Percentiles rank a stretch among this genome's conserved stretches.
Evolutionary conservation across 2,113 vertebrate genomes (phyloP).

Genomic region (Crocuta crocuta): DNA sequence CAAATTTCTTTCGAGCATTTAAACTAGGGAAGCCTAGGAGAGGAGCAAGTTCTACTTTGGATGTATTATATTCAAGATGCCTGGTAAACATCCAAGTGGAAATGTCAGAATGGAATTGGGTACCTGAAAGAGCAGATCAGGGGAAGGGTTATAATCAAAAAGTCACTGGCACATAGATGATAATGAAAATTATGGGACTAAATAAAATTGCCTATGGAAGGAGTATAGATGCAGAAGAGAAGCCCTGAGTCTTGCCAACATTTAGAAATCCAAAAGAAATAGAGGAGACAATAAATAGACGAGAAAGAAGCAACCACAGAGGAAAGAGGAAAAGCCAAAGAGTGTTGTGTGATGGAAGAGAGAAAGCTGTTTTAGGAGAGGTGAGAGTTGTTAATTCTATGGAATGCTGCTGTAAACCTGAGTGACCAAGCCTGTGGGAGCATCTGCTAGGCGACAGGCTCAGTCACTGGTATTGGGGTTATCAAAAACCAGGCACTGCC

Average conservation of each 20-base stretch:
- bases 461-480: not conserved
- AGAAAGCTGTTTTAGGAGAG: not conserved
- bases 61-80: not conserved
- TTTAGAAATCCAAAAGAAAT: not conserved
- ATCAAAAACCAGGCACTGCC: not conserved
- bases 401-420: not conserved
- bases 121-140: not conserved
- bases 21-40: not conserved
- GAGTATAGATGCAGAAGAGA: not conserved
- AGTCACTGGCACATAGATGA: not conserved
- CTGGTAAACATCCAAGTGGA: not conserved
- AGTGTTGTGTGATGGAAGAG: not conserved
- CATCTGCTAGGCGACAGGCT: not conserved
- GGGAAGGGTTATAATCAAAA: not conserved
- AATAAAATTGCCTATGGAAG: not conserved
- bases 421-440: not conserved
- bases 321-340: not conserved
- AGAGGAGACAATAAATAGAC: not conserved
- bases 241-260: not conserved
- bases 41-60: not conserved
- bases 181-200: not conserved
- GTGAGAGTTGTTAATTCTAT: not conserved
- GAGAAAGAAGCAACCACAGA: not conserved
- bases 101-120: not conserved
- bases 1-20: not conserved